Base-by-base conservation (phyloP, 2,888 invertebrate genomes). In the Conops quadrifasciatus region DNA sequence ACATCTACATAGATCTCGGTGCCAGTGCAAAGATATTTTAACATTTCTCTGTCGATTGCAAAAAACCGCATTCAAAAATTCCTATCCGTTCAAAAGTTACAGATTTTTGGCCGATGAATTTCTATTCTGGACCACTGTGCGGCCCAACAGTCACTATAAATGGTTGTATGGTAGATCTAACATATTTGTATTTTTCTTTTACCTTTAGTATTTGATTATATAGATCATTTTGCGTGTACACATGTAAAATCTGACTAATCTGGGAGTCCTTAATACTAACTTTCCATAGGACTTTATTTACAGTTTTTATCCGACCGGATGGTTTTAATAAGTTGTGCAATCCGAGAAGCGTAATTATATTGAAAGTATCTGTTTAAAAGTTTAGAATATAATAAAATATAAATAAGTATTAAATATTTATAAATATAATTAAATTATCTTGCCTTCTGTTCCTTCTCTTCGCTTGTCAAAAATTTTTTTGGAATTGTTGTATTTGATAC, bases 251-350 rank as follows among this genome's bases (percentile, higher is more conserved):
- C 16, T 58, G 58, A 2, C 28, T 58, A 5, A 58, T 7, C 24
- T 58, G 58, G 24, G 58, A 58, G 11, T 58, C 58, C 26, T 58
- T 58, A 15, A 58, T 58, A 58, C 58, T 58, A 24, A 58, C 24
- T 15, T 58, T 58, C 28, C 58, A 58, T 16, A 58, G 24, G 26
- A 4, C 24, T 28, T 26, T 58, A 4, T 58, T 58, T 5, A 2
- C 24, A 16, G 13, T 58, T 15, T 9, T 28, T 58, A 58, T 58
- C 11, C 58, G 58, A 15, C 26, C 58, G 19, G 58, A 13, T 15
- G 49, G 49, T 49, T 49, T 49, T 49, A 49, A 49, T 11, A 49
- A 5, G 58, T 2, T 24, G 16, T 58, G 58, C 16, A 58, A 28
- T 24, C 3, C 58, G 15, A 58, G 28, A 13, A 58, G 26, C 28